Percentiles rank a stretch among this genome's conserved stretches.
Evolutionary conservation across 2,888 invertebrate species (phyloP).

Genomic region (Aspidiotus destructor): DNA sequence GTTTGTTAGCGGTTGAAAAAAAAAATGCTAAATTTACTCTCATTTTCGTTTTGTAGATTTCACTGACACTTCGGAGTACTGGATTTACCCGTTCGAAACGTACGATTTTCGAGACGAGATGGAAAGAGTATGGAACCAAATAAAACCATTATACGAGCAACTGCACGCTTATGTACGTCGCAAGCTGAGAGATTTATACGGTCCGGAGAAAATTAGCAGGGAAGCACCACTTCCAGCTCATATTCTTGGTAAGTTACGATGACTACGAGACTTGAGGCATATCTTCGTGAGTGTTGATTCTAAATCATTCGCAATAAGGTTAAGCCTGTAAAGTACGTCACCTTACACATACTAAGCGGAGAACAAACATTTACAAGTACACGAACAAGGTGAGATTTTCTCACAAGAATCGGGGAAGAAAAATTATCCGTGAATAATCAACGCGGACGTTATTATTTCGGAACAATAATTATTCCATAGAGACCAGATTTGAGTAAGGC

Average conservation of each 20-base stretch:
- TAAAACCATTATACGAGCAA: conserved; percentile 75
- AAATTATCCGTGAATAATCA: too few relatives aligned
- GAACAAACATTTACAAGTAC: too few relatives aligned
- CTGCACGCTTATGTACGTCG: conserved; percentile 82
- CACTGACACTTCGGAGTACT: conserved; percentile 75
- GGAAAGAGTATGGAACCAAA: conserved; percentile 71
- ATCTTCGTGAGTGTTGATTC: background rate
- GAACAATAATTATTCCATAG: too few relatives aligned
- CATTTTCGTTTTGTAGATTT: conserved; percentile 54
- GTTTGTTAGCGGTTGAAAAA: too few relatives aligned
- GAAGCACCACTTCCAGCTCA: conserved; percentile 78
- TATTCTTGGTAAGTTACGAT: conserved; percentile 53
- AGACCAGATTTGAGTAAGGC: too few relatives aligned
- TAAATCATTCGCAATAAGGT: too few relatives aligned
- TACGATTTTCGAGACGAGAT: conserved; percentile 65
- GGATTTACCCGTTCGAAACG: conserved; percentile 80
- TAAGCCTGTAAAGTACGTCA: too few relatives aligned
- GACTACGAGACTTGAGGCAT: background rate
- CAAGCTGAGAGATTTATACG: conserved; percentile 71
- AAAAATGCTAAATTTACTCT: too few relatives aligned
- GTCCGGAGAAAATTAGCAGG: conserved; percentile 66
- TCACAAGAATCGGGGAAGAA: too few relatives aligned
- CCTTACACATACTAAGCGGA: too few relatives aligned
- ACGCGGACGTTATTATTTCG: too few relatives aligned
- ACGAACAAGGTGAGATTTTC: too few relatives aligned